These are phyloP conservation scores for Phylloscopus trochilus DNA, from an alignment of 2,113 vertebrate genomes.

Conservation along the genomic window DNA sequence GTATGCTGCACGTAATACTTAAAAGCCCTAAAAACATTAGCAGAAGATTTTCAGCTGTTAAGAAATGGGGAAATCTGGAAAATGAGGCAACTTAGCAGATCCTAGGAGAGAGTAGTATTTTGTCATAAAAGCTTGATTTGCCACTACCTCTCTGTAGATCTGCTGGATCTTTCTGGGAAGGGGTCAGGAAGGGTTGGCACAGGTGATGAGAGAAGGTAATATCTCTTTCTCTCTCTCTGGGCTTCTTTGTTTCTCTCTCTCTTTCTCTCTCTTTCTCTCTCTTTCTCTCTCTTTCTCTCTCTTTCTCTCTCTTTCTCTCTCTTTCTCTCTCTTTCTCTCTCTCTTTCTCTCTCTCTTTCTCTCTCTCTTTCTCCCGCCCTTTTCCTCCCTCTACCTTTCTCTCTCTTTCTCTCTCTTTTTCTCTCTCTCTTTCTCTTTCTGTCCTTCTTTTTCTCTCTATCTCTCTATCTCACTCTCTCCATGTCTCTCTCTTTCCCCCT, in stretches of 20 bases:
- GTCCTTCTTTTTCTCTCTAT: too few relatives aligned
- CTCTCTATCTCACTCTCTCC: background rate
- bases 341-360: too few relatives aligned
- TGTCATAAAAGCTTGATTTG: background rate
- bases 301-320: background rate
- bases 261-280: background rate
- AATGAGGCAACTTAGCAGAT: background rate
- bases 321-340: too few relatives aligned
- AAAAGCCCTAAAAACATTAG: background rate
- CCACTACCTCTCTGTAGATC: background rate
- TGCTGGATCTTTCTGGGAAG: background rate
- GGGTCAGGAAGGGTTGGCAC: background rate
- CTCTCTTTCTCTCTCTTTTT: background rate
- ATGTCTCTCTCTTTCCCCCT: fast-evolving
- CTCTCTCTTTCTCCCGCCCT: background rate
- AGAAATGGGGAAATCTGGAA: background rate
- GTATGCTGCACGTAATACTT: background rate
- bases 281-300: fast-evolving
- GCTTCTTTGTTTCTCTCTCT: too few relatives aligned
- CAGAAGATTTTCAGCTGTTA: background rate
- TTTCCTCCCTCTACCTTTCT: too few relatives aligned
- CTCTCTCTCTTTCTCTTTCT: background rate
- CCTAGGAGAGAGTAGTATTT: background rate
- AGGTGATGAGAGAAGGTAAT: background rate
- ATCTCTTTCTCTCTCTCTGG: background rate